Evolutionary conservation across 2,888 invertebrate species (phyloP), one percentile per base, ranked within the genome.

Genomic region (Cantharis nigra): DNA sequence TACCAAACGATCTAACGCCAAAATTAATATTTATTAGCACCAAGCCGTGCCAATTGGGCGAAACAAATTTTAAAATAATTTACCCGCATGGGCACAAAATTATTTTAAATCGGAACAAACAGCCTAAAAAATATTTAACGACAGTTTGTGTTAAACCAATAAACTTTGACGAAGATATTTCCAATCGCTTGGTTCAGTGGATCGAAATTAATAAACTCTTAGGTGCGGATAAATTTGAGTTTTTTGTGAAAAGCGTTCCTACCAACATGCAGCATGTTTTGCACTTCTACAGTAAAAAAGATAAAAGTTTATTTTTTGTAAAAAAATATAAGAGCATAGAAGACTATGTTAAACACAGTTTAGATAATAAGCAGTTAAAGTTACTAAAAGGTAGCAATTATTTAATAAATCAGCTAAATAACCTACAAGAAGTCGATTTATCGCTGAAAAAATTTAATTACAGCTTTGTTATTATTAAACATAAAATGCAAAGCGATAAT

Each of bases 111-210:
- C 28, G 28, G 5, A 14, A 28, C 10, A 63, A 62, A 20, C 11
- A 10, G 10, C 49, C 70, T 23, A 74, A 63, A 20, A 69, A 11
- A 14, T 20, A 16, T 63, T 28, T 49, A 49, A 28, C 94, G 81
- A 93, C 92, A 11, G 88, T 94, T 65, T 95, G 94, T 84, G 93
- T 94, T 2, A 94, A 94, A 87, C 94, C 94, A 73, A 87, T 95
- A 87, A 90, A 92, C 82, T 94, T 93, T 82, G 85, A 89, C 70
- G 89, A 90, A 80, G 93, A 94, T 82, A 90, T 93, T 70, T 92
- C 93, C 4, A 88, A 88, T 26, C 90, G 89, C 73, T 85, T 95
- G 70, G 87, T 94, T 3, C 94, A 94, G 85, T 95, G 95, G 93
- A 90, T 95, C 76, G 94, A 94, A 87, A 89, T 92, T 0, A 91